phyloP scores from a whole-genome alignment of 1,140 invertebrate genomes.

The Brachionus angularis region DNA sequence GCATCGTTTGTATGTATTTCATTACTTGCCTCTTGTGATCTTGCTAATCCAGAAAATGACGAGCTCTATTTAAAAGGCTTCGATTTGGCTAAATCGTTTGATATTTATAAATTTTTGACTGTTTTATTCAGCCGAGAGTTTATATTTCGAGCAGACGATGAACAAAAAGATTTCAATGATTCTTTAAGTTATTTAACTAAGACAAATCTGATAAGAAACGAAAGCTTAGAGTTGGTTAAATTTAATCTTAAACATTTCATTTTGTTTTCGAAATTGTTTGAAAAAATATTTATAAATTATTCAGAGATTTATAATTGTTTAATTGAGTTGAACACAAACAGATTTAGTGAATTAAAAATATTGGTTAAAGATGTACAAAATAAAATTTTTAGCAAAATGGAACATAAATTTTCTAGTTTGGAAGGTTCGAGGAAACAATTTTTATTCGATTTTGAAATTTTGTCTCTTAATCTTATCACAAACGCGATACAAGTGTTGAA shows the following conservation, averaged over 20 bases:
- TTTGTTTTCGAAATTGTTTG: conserved; percentile 8
- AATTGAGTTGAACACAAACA: not conserved
- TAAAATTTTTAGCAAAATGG: conserved; percentile 32
- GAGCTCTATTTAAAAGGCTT: not conserved
- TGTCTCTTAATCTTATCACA: conserved; percentile 10
- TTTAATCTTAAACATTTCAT: conserved; percentile 29
- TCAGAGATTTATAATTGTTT: not conserved
- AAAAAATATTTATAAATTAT: conserved; percentile 22
- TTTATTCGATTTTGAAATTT: conserved; percentile 32
- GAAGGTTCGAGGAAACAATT: not conserved
- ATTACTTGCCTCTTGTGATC: not conserved
- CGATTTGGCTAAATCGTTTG: not conserved
- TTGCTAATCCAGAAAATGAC: not conserved
- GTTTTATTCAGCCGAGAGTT: conserved; percentile 5
- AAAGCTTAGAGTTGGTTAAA: not conserved
- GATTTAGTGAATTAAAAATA: not conserved
- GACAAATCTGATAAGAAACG: not conserved
- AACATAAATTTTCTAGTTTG: too few relatives aligned
- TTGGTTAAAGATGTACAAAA: conserved; percentile 13
- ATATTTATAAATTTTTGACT: conserved; percentile 15
- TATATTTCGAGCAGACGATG: conserved; percentile 17
- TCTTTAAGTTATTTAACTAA: conserved; percentile 32
- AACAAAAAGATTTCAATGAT: conserved; percentile 21
- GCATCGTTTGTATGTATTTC: not conserved
- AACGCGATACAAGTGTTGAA: conserved; percentile 13